Evolutionary conservation across 2,888 invertebrate species (phyloP).

Genomic region (Caenorhabditis angaria): DNA sequence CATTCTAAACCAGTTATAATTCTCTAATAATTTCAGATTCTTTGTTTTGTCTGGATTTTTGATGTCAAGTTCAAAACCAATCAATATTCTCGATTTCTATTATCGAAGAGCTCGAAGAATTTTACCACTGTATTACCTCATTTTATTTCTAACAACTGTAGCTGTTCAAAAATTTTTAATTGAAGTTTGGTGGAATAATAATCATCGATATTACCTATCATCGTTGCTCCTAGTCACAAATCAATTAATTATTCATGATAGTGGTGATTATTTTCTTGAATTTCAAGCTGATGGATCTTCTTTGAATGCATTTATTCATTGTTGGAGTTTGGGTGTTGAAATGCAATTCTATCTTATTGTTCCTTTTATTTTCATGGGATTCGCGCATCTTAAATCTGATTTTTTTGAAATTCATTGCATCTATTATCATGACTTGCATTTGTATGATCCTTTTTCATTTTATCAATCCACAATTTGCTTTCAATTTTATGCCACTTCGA

Average conservation of each 20-base stretch:
- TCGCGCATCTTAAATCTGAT: conserved; percentile 25
- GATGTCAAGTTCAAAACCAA: conserved; percentile 9
- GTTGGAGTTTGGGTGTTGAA: conserved; percentile 38
- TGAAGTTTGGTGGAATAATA: conserved; percentile 20
- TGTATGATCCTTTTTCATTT: conserved; percentile 10
- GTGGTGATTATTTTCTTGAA: conserved; percentile 32
- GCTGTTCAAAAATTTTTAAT: conserved; percentile 10
- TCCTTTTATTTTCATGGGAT: conserved; percentile 33
- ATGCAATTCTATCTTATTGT: conserved; percentile 41
- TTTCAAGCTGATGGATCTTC: conserved; percentile 39
- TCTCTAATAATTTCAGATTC: conserved; percentile 20
- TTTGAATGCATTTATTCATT: conserved; percentile 35
- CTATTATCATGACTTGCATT: background rate
- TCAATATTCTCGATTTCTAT: conserved; percentile 8
- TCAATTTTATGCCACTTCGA: conserved; percentile 41
- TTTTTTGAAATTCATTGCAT: conserved; percentile 13
- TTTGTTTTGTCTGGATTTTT: conserved; percentile 21
- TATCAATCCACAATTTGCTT: conserved; percentile 18
- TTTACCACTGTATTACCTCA: conserved; percentile 22
- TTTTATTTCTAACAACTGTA: conserved; percentile 8
- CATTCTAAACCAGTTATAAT: background rate
- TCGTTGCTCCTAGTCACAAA: conserved; percentile 27
- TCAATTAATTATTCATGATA: conserved; percentile 30
- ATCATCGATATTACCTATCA: conserved; percentile 21
- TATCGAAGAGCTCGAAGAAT: conserved; percentile 18